A percentile compares a stretch with the other conserved stretches of the same genome.
These are phyloP conservation scores for Eleginops maclovinus DNA, from an alignment of 2,113 vertebrate genomes.

Conservation along the genomic window DNA sequence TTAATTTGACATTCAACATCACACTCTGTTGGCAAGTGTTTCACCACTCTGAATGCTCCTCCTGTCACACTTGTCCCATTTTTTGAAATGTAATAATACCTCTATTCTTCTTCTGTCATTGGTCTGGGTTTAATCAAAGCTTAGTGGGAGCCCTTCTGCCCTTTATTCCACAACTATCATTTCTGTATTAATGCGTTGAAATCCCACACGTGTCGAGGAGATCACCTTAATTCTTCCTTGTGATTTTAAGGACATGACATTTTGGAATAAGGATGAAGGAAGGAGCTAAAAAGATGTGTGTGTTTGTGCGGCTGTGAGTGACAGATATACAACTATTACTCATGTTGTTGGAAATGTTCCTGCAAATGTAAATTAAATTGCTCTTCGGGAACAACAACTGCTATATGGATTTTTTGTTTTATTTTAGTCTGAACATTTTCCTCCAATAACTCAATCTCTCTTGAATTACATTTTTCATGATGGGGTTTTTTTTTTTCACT, in stretches of 20 bases:
- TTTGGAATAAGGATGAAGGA: background rate
- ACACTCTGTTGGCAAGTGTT: conserved; percentile 1
- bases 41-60: conserved; percentile 2
- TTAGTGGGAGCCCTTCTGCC: conserved; percentile 29
- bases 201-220: conserved; percentile 35
- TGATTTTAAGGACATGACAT: conserved; percentile 40
- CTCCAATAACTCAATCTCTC: conserved; percentile 9
- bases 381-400: background rate
- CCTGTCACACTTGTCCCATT: conserved; percentile 3
- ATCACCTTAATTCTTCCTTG: conserved; percentile 50
- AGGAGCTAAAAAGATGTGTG: conserved; percentile 4
- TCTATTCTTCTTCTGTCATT: conserved; percentile 23
- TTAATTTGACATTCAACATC: conserved; percentile 1
- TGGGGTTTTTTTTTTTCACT: background rate
- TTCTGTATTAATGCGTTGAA: conserved; percentile 30
- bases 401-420: background rate
- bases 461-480: background rate
- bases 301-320: background rate
- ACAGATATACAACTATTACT: background rate
- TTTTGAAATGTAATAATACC: conserved; percentile 40
- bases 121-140: conserved; percentile 40
- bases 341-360: background rate
- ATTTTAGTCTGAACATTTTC: background rate
- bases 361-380: background rate
- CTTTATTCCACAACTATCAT: conserved; percentile 12